Base-by-base conservation (phyloP, 2,113 vertebrate species). In the Callipepla californica region DNA sequence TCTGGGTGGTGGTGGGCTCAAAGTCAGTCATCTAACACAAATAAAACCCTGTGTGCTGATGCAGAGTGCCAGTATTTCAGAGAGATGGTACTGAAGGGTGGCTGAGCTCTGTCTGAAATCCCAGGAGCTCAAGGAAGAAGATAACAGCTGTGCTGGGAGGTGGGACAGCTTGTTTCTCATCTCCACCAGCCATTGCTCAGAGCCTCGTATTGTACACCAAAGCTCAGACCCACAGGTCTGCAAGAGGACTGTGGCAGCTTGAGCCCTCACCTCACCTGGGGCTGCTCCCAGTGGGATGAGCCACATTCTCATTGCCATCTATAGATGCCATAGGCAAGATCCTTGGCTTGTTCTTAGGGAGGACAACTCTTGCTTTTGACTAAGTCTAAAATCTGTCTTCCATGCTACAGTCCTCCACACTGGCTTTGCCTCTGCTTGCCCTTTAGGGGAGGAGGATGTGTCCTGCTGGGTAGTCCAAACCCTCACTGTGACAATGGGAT, bases 101-200 rank as follows among this genome's bases (percentile, higher is more conserved):
- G 79, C 93, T 96, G n/a, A 85, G 58, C 38, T 68, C 70, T 76
- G 80, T 61, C 84, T 95, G 94, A 88, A 97, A 87, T 93, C 86
- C 87, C 94, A 75, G 90, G 47, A 88, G 72, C 4, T 16, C 80
- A 93, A 87, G 81, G 92, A 53, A 93, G 95, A 84, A 96, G 90
- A 59, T 95, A 92, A 53, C 75, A 93, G 23, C 70, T 81, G 51
- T 40, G 47, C 47, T 78, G 74, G 19, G 22, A 21, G 30, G 28
- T 85, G 62, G 23, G 17, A 61, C 63, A 38, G 32, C 28, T 80
- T 82, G 66, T 91, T 97, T 92, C 91, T 94, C 59, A 50, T 95
- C 55, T 96, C 75, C 86, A 84, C 94, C 90, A 95, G 67, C 18
- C 11, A 2, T 5, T 38, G 89, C 80, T 93, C 93, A 93, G 88